phyloP scores from a whole-genome alignment of 1,140 invertebrate genomes.

The Drosophila elegans region DNA sequence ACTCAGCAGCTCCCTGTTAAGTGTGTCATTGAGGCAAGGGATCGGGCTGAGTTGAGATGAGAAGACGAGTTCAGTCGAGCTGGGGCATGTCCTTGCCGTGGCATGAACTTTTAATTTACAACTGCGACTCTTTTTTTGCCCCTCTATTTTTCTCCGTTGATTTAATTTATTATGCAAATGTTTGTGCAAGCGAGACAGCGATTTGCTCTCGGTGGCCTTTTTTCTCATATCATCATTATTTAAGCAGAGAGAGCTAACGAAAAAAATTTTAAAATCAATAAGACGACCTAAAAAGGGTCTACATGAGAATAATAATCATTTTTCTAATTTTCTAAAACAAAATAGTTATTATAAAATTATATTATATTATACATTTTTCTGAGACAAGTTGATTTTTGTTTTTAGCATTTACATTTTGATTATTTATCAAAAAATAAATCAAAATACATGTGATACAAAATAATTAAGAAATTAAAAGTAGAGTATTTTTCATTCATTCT shows the following conservation, averaged over 20 bases:
- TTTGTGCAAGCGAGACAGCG: slow-evolving; percentile 26
- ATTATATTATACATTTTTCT: no score
- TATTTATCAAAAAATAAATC: no score
- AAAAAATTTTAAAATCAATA: not conserved
- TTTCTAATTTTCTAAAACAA: no score
- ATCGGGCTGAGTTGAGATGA: slow-evolving; percentile 23
- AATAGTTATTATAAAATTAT: no score
- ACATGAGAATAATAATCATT: not conserved
- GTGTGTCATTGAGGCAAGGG: slow-evolving; percentile 47
- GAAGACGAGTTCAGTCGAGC: slow-evolving; percentile 1
- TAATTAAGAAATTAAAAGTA: no score
- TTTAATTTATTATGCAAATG: slow-evolving; percentile 78
- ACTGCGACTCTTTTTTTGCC: slow-evolving; percentile 37
- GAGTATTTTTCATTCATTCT: no score
- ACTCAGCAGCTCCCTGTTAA: slow-evolving; percentile 4
- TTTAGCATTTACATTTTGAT: no score
- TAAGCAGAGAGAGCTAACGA: slow-evolving; percentile 22
- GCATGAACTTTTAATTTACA: slow-evolving; percentile 74
- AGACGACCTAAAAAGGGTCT: not conserved
- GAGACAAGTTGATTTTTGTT: no score
- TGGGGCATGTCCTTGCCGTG: slow-evolving; percentile 57
- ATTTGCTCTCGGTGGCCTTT: slow-evolving; percentile 26
- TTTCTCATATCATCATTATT: slow-evolving; percentile 55
- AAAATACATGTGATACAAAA: no score
- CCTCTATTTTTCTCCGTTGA: slow-evolving; percentile 38